Base-by-base conservation (phyloP, 2,113 vertebrate species). In the Taxidea taxus region DNA sequence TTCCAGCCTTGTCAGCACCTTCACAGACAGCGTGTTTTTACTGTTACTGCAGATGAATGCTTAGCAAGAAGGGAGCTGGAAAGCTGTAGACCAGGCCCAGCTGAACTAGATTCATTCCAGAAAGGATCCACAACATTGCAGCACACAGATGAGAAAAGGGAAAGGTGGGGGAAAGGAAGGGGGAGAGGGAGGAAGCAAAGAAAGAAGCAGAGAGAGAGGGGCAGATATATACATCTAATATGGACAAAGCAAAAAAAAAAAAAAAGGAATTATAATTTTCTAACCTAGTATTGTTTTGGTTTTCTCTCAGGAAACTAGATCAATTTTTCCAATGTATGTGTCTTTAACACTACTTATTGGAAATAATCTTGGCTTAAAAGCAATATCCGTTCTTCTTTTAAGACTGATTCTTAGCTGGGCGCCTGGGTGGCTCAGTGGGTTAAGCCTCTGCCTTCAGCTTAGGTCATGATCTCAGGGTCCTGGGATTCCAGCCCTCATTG, bases 1-100 rank as follows among this genome's bases (percentile, higher is more conserved):
- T 56, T 60, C 70, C 75, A 88, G 58, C 70, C 68, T 68, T 92
- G 96, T 86, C 95, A 90, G 90, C 92, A 86, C 92, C 87, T 96
- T 97, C 87, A 54, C 2, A 6, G 42, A 90, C 84, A 60, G 34
- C n/a, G 3, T 82, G 81, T 86, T 95, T 87, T 82, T 88, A 49
- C 75, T 94, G 56, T 95, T 91, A 49, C 83, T 78, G 44, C 15
- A 11, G 66, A 90, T 60, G 70, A 23, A 80, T 82, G 47, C 51
- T 95, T 60, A 42, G 87, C 18, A 90, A 70, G 44, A 94, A 94
- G 21, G 49, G 37, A 91, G 62, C 58, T 31, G 44, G 54, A 85
- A 75, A 87, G 29, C 51, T 87, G n/a, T 37, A 42, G 20, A n/a
- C 29, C 47, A 31, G 81, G 54, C 14, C 60, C 58, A 68, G 37